Base-by-base conservation (phyloP, 2,888 invertebrate species). In the Proisotoma minuta region DNA sequence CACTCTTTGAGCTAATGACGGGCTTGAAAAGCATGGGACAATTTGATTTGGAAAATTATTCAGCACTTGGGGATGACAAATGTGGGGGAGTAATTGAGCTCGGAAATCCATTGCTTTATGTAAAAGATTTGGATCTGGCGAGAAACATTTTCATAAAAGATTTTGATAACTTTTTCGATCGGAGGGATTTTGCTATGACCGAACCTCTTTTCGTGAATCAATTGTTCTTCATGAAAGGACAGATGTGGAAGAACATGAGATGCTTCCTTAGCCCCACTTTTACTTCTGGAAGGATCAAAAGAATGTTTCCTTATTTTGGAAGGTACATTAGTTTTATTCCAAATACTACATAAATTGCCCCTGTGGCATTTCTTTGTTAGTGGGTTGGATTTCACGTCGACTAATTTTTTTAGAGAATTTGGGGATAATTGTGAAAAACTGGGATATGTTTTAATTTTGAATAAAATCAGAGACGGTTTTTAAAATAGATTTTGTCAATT, bases 241-340 rank as follows among this genome's bases (percentile, higher is more conserved):
- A 59, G 15, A 23, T 53, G 24, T 62, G 62, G 62, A 62, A 59
- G 27, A 23, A 28, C 12, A 47, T 62, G 39, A 1, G 62, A 20
- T 23, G 22, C 2, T 24, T 49, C 1, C 5, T 65, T 5, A 65
- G 59, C 15, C 65, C 65, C 2, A 51, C 54, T 2, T 65, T 65
- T 23, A 65, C 54, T 10, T 57, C 65, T 1, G 61, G 59, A 28
- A 65, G 61, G 59, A 65, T 61, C 18, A 22, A 47, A 20, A 24
- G 54, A 39, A 65, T 65, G 65, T 47, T 47, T 18, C 12, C 10
- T 5, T 20, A 47, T 3, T 18, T 43, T 8, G 43, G 43, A 43
- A n/a, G n/a, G n/a, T n/a, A n/a, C n/a, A n/a, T n/a, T n/a, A n/a
- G n/a, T n/a, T n/a, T n/a, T n/a, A n/a, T n/a, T n/a, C n/a, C n/a